Evolutionary conservation across 2,797 vertebrate genomes (phyloP).

Genomic region (Sebastes umbrosus): DNA sequence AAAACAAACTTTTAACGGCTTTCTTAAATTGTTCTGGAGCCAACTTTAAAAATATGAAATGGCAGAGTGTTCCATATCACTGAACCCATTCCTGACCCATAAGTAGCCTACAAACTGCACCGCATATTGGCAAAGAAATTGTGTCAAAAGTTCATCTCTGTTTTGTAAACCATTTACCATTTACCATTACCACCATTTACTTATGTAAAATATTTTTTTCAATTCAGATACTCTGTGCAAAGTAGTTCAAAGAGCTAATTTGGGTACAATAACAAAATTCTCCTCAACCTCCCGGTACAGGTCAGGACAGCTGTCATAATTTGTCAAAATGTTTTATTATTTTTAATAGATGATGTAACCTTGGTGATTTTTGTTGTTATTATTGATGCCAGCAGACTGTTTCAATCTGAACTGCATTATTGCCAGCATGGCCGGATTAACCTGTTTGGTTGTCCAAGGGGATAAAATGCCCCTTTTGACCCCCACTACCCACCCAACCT

Average conservation of each 20-base stretch:
- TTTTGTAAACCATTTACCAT: conserved; percentile 11
- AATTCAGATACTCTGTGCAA: not conserved
- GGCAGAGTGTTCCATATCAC: too few relatives aligned
- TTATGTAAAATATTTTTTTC: not conserved
- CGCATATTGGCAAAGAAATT: not conserved
- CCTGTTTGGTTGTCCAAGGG: not conserved
- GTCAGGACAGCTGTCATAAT: not conserved
- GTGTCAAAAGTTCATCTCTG: conserved; percentile 19
- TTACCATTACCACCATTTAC: too few relatives aligned
- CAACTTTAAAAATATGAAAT: too few relatives aligned
- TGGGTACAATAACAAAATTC: conserved; percentile 16
- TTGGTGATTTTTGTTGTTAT: not conserved
- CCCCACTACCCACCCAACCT: too few relatives aligned
- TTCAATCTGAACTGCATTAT: not conserved
- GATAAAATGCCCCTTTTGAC: not conserved
- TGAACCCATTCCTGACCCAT: not conserved
- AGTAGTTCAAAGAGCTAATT: not conserved
- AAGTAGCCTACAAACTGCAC: not conserved
- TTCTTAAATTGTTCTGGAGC: too few relatives aligned
- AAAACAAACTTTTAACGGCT: too few relatives aligned
- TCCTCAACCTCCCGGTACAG: not conserved
- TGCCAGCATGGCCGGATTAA: not conserved
- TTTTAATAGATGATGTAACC: not conserved
- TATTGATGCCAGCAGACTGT: not conserved
- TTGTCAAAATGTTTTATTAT: not conserved